A percentile compares a stretch with the other conserved stretches of the same genome.
These are phyloP conservation scores for Hirtodrosophila trivittata DNA, from an alignment of 2,888 invertebrate genomes.

Conservation along the genomic window DNA sequence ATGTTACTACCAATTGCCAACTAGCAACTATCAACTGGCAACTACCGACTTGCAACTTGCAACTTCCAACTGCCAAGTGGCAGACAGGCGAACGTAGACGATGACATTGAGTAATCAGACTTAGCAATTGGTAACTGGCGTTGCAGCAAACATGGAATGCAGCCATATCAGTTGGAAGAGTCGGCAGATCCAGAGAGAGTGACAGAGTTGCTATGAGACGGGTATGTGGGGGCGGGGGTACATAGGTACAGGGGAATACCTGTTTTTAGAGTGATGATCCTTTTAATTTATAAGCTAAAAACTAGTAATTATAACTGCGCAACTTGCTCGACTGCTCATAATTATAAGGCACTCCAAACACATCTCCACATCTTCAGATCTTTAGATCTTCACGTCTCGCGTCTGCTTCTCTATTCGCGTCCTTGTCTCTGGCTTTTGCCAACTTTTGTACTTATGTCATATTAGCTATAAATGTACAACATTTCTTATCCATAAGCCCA, in stretches of 20 bases:
- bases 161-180: constrained; percentile 64
- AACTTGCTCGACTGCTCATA: constrained; percentile 67
- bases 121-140: constrained; percentile 67
- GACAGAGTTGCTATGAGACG: no score
- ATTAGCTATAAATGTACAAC: constrained; percentile 76
- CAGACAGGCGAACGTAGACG: constrained; percentile 64
- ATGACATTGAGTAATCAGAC: constrained; percentile 78
- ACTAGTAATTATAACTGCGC: constrained; percentile 77
- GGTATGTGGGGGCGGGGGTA: not conserved
- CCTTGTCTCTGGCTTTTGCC: constrained; percentile 65
- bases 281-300: constrained; percentile 79
- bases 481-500: constrained; percentile 54
- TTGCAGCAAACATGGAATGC: constrained; percentile 69
- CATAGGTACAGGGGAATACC: constrained; percentile 26
- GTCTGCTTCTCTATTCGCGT: constrained; percentile 10
- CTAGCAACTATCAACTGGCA: constrained; percentile 12
- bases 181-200: constrained; percentile 19
- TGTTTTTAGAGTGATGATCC: constrained; percentile 72
- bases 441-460: constrained; percentile 79
- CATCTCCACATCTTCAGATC: not conserved
- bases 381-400: not conserved
- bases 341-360: constrained; percentile 62
- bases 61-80: constrained; percentile 37
- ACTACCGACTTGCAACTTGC: constrained; percentile 21
- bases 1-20: constrained; percentile 38